phyloP scores from a whole-genome alignment of 2,113 vertebrate genomes.

The Takifugu bimaculatus region DNA sequence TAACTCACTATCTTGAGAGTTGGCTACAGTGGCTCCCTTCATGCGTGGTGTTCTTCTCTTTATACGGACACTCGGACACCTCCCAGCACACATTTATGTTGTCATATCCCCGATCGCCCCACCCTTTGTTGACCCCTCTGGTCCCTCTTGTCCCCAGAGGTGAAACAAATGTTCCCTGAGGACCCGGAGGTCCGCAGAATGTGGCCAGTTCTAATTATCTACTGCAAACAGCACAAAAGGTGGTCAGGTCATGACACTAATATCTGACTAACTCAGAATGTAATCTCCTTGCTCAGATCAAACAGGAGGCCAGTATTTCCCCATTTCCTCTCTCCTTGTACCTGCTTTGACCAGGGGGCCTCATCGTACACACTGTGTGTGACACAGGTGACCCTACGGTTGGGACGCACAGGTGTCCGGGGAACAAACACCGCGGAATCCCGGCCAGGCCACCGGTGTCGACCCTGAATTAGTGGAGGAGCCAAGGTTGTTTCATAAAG shows the following conservation, averaged over 20 bases:
- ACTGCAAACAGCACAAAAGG: conserved; percentile 57
- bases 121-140: conserved; percentile 40
- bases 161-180: conserved; percentile 33
- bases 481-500: neutral
- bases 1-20: neutral
- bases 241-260: neutral
- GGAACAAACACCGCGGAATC: conserved; percentile 34
- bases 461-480: conserved; percentile 13
- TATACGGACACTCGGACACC: conserved; percentile 40
- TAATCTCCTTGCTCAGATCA: neutral
- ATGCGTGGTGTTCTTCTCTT: conserved; percentile 32
- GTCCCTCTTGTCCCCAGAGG: conserved; percentile 10
- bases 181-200: conserved; percentile 21
- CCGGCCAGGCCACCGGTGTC: conserved; percentile 10
- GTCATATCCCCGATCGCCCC: neutral
- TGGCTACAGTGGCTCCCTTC: conserved; percentile 6
- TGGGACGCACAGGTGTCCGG: conserved; percentile 3
- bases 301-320: neutral
- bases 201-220: conserved; percentile 63
- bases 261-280: neutral
- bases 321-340: conserved; percentile 21
- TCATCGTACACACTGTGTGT: conserved; percentile 9
- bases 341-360: neutral
- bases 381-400: conserved; percentile 9
- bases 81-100: conserved; percentile 2